A percentile compares a stretch with the other conserved stretches of the same genome.
Evolutionary conservation across 1,140 invertebrate genomes (phyloP).

Genomic region (fruit fly (Drosophila melanogaster)): Release_6_plus_ISO1_MT NC_004354.4:5266501-5267000

Average conservation of each 20-base stretch:
- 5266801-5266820: too few species aligned
- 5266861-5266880: too few species aligned
- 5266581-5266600: background rate
- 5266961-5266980: background rate
- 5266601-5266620: conserved; percentile 51
- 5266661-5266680: conserved; percentile 60
- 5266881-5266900: background rate
- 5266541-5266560: conserved; percentile 21
- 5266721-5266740: conserved; percentile 42
- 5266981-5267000: background rate
- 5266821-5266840: too few species aligned
- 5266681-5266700: conserved; percentile 12
- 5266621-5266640: conserved; percentile 57
- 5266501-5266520: conserved; percentile 62
- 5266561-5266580: conserved; percentile 21
- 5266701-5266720: conserved; percentile 3
- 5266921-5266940: background rate
- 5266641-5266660: conserved; percentile 43
- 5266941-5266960: background rate
- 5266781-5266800: too few species aligned
- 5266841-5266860: background rate
- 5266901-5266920: background rate
- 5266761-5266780: conserved; percentile 19
- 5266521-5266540: conserved; percentile 22
- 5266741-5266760: conserved; percentile 15